A percentile compares a stretch with the other conserved stretches of the same genome.
phyloP scores from a whole-genome alignment of 2,113 vertebrate species.

The Syngnathus typhle region DNA sequence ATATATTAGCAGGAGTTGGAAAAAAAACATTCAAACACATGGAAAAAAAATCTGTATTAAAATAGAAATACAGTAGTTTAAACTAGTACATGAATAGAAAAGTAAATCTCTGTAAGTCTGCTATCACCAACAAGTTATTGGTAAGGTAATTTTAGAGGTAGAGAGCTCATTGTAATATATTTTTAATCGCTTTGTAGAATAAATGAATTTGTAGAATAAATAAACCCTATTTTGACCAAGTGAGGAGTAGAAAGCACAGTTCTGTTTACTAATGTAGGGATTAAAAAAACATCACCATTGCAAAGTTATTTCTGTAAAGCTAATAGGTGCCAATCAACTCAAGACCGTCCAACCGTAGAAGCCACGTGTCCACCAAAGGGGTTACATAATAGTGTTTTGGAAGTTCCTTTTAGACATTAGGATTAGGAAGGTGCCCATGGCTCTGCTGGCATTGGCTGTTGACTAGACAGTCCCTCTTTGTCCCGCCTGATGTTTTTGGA shows the following conservation, averaged over 20 bases:
- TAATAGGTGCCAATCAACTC: not conserved
- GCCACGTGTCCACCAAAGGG: not conserved
- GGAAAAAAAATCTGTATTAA: not conserved
- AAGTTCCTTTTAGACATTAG: slow-evolving; percentile 43
- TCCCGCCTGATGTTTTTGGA: slow-evolving; percentile 57
- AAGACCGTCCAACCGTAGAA: not conserved
- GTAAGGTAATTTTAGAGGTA: too few species aligned
- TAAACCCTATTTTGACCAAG: too few species aligned
- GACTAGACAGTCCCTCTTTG: slow-evolving; percentile 60
- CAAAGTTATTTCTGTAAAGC: not conserved
- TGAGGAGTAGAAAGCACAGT: too few species aligned
- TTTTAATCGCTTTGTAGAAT: too few species aligned
- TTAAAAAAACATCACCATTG: not conserved
- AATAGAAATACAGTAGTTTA: not conserved
- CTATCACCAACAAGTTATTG: too few species aligned
- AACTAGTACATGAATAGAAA: too few species aligned
- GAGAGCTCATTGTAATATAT: too few species aligned
- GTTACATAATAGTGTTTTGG: slow-evolving; percentile 46
- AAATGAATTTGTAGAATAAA: too few species aligned
- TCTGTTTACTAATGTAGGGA: too few species aligned
- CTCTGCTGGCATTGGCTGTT: slow-evolving; percentile 25
- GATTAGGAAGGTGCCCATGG: slow-evolving; percentile 47
- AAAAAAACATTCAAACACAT: not conserved
- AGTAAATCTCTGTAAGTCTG: too few species aligned
- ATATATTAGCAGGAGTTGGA: not conserved